Base-by-base conservation (phyloP, 2,888 invertebrate genomes). In the Axea sp. region DNA sequence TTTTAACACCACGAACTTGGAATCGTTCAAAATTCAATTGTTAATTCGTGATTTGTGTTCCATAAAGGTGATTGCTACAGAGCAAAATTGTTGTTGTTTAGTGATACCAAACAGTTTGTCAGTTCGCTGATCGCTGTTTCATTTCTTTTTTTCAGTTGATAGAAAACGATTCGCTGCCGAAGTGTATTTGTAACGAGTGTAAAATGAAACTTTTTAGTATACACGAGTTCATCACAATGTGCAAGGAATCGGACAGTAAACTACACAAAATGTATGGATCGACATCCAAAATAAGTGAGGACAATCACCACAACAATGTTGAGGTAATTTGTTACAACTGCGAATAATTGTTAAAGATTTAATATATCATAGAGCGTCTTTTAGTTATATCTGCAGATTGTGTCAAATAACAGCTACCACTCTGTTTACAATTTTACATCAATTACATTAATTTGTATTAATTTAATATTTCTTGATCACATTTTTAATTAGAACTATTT, bases 11-110 rank as follows among this genome's bases (percentile, higher is more conserved):
- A 69, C 51, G 22, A 69, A 74, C 19, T 37, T 74, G 35, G 74
- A 74, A 17, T 74, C 74, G 3, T 74, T 74, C 11, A 74, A 74
- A 64, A 74, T 74, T 9, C 74, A 74, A 22, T 53, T 74, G 11
- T 59, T 74, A 22, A 60, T 73, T 39, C 67, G 73, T 19, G 73
- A 73, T 49, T 39, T 73, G 37, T 73, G 73, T 55, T 73, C 65
- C 4, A 73, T 73, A 19, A 73, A 67, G 73, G 73, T 68, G 12
- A 68, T 15, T 35, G 15, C 39, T 7, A 1, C 8, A 5, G 19
- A 19, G 9, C 5, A n/a, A n/a, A n/a, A n/a, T n/a, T n/a, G n/a
- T n/a, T n/a, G n/a, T n/a, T n/a, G n/a, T n/a, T n/a, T n/a, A n/a
- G n/a, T n/a, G n/a, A n/a, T n/a, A n/a, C n/a, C n/a, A n/a, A n/a